A percentile compares a stretch with the other conserved stretches of the same genome.
Evolutionary conservation across 2,797 vertebrate genomes (phyloP).

Genomic region (Melanotaenia maccullochi): DNA sequence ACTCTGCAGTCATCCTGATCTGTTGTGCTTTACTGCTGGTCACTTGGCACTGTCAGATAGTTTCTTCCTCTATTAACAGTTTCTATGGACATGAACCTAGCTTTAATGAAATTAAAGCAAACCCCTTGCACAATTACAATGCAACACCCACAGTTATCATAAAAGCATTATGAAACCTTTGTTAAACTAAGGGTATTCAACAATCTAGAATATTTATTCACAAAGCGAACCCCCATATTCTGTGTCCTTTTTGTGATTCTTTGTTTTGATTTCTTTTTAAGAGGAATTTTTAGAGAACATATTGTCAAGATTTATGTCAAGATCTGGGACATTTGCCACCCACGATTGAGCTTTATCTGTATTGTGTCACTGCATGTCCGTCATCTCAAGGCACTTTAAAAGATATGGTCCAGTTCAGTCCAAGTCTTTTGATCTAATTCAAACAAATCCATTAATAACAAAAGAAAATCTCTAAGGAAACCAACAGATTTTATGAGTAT

Average conservation of each 20-base stretch:
- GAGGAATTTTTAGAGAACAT: neutral
- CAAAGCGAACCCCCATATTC: too few relatives aligned
- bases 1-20: neutral
- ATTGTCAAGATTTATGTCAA: neutral
- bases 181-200: neutral
- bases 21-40: neutral
- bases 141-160: neutral
- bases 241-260: neutral
- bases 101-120: neutral
- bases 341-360: too few relatives aligned
- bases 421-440: too few relatives aligned
- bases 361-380: too few relatives aligned
- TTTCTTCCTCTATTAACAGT: neutral
- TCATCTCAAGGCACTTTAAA: too few relatives aligned
- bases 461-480: too few relatives aligned
- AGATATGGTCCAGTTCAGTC: too few relatives aligned
- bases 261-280: neutral
- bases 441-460: too few relatives aligned
- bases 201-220: neutral
- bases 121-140: neutral
- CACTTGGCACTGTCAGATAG: neutral
- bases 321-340: neutral
- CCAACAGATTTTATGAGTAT: too few relatives aligned
- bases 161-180: neutral
- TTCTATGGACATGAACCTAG: neutral